Percentiles rank a stretch among this genome's conserved stretches.
These are phyloP conservation scores for Hirtodrosophila cameraria DNA, from an alignment of 2,888 invertebrate species.

Conservation along the genomic window DNA sequence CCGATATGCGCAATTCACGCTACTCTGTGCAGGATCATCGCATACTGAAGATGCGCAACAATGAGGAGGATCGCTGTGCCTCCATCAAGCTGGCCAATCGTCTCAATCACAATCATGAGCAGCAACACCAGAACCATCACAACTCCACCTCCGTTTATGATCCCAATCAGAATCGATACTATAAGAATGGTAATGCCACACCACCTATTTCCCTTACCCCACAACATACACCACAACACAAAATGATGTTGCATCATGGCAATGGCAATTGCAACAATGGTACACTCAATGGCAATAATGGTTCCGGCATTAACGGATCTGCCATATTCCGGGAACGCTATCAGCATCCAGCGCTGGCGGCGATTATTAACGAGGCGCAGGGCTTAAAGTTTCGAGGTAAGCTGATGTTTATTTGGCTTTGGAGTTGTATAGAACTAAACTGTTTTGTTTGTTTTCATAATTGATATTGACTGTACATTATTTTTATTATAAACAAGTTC, in stretches of 20 bases:
- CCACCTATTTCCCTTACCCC: slow-evolving; percentile 71
- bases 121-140: slow-evolving; percentile 21
- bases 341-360: slow-evolving; percentile 83
- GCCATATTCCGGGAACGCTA: slow-evolving; percentile 83
- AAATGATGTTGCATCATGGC: slow-evolving; percentile 65
- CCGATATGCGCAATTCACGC: too few relatives aligned
- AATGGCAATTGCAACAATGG: slow-evolving; percentile 74
- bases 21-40: slow-evolving; percentile 83
- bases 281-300: slow-evolving; percentile 66
- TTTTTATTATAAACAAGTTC: too few relatives aligned
- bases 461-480: too few relatives aligned
- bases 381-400: slow-evolving; percentile 83
- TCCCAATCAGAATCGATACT: slow-evolving; percentile 84
- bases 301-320: slow-evolving; percentile 72
- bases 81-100: slow-evolving; percentile 81
- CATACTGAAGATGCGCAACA: slow-evolving; percentile 83
- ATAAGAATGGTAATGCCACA: slow-evolving; percentile 76
- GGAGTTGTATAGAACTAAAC: background rate
- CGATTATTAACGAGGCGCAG: slow-evolving; percentile 83
- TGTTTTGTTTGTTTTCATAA: too few relatives aligned
- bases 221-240: slow-evolving; percentile 82
- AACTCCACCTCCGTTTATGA: slow-evolving; percentile 72
- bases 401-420: slow-evolving; percentile 6
- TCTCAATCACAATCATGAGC: slow-evolving; percentile 78
- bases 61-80: slow-evolving; percentile 83